Conservation (phyloP, 2,888 invertebrate species). For the Crocallis elinguaria region DNA sequence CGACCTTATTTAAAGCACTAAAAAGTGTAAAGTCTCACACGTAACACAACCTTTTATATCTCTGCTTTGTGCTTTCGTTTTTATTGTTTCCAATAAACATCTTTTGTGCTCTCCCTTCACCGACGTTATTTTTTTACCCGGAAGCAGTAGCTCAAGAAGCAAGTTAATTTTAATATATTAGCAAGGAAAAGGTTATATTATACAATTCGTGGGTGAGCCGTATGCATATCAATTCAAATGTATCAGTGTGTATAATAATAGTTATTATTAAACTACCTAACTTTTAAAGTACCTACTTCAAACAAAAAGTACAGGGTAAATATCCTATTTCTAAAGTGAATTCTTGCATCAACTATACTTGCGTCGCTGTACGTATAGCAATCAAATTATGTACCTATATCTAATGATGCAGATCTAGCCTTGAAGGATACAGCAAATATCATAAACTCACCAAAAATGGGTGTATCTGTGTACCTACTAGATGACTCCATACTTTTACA, state of each 20-base stretch:
- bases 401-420: too few relatives aligned
- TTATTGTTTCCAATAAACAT: slow-evolving; percentile 26
- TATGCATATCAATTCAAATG: slow-evolving; percentile 6
- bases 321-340: too few relatives aligned
- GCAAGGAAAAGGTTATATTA: slow-evolving; percentile 11
- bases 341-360: too few relatives aligned
- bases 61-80: too few relatives aligned
- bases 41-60: slow-evolving; percentile 13
- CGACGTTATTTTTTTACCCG: slow-evolving; percentile 10
- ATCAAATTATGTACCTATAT: too few relatives aligned
- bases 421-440: neutral
- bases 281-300: too few relatives aligned
- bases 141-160: slow-evolving; percentile 11
- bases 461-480: slow-evolving; percentile 2
- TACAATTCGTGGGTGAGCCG: slow-evolving; percentile 8
- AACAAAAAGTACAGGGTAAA: too few relatives aligned
- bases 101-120: slow-evolving; percentile 14
- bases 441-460: slow-evolving; percentile 1
- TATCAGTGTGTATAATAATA: neutral
- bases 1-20: slow-evolving; percentile 10
- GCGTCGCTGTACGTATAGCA: too few relatives aligned
- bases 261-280: too few relatives aligned
- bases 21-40: slow-evolving; percentile 12
- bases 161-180: slow-evolving; percentile 10
- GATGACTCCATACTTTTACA: slow-evolving; percentile 18